Percentiles rank a stretch among this genome's conserved stretches.
Evolutionary conservation across 2,888 invertebrate species (phyloP).

Genomic region (Cantharis rufa): DNA sequence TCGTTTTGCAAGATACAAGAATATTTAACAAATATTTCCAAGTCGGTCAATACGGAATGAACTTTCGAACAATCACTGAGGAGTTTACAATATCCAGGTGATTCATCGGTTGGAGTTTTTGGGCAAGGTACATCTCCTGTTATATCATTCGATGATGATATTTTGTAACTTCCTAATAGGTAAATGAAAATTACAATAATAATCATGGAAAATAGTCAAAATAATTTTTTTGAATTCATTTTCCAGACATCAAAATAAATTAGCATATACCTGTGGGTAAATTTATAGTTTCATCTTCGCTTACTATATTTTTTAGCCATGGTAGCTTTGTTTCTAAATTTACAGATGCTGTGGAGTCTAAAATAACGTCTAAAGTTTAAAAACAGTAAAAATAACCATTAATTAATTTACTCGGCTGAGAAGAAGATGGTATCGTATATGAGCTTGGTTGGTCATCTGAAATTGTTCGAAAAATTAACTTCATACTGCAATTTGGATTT

Average conservation of each 20-base stretch:
- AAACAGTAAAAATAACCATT: background rate
- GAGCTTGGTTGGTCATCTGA: background rate
- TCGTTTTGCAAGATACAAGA: slow-evolving; percentile 12
- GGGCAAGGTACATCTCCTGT: background rate
- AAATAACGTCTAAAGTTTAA: background rate
- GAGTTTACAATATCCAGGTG: background rate
- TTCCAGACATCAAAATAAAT: too few relatives aligned
- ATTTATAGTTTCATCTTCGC: background rate
- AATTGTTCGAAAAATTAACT: too few relatives aligned
- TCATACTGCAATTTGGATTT: too few relatives aligned
- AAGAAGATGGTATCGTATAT: background rate
- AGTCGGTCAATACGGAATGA: slow-evolving; percentile 1
- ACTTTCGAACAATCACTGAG: background rate
- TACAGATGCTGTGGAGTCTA: background rate
- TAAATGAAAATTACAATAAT: background rate
- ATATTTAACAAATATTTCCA: background rate
- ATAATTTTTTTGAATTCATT: too few relatives aligned
- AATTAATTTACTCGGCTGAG: background rate
- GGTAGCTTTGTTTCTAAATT: slow-evolving; percentile 1
- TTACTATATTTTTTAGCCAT: slow-evolving; percentile 13
- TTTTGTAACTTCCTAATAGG: slow-evolving; percentile 1
- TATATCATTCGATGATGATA: background rate
- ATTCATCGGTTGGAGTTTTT: background rate
- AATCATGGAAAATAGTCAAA: too few relatives aligned
- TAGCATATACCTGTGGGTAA: slow-evolving; percentile 5